Conservation (phyloP, 2,797 vertebrate genomes). For the Capromys pilorides region DNA sequence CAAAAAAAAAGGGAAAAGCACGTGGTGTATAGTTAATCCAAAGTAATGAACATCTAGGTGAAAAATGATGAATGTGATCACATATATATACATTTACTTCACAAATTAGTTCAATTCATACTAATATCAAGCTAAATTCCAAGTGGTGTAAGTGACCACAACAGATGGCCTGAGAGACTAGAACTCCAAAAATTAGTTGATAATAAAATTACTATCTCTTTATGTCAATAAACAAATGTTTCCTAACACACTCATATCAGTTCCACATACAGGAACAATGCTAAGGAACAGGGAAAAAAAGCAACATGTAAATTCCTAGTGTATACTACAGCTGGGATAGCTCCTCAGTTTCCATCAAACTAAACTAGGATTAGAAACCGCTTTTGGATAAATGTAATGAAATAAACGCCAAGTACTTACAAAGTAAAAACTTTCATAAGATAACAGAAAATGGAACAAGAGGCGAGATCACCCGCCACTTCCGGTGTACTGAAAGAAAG, state of each 20-base stretch:
- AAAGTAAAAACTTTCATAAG: slow-evolving; percentile 58
- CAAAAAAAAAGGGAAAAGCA: neutral
- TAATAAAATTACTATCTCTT: slow-evolving; percentile 34
- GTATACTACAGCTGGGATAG: slow-evolving; percentile 6
- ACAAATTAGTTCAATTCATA: neutral
- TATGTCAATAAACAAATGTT: neutral
- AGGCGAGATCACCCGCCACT: slow-evolving; percentile 37
- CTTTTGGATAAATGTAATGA: slow-evolving; percentile 35
- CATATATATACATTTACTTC: neutral
- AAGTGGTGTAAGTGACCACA: neutral
- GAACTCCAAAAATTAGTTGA: neutral
- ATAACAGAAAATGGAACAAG: slow-evolving; percentile 37
- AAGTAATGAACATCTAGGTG: neutral
- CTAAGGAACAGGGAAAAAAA: slow-evolving; percentile 1
- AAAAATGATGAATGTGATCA: slow-evolving; percentile 21
- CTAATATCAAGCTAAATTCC: slow-evolving; percentile 19
- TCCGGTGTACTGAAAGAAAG: neutral
- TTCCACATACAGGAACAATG: slow-evolving; percentile 44
- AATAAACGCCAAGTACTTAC: slow-evolving; percentile 50
- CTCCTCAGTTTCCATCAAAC: slow-evolving; percentile 7
- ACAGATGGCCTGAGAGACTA: neutral
- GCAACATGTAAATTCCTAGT: slow-evolving; percentile 35
- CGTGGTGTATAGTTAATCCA: neutral
- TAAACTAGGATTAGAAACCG: slow-evolving; percentile 1
- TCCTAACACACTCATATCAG: slow-evolving; percentile 26